Evolutionary conservation across 2,113 vertebrate genomes (phyloP).

Genomic region (Acanthochromis polyacanthus): DNA sequence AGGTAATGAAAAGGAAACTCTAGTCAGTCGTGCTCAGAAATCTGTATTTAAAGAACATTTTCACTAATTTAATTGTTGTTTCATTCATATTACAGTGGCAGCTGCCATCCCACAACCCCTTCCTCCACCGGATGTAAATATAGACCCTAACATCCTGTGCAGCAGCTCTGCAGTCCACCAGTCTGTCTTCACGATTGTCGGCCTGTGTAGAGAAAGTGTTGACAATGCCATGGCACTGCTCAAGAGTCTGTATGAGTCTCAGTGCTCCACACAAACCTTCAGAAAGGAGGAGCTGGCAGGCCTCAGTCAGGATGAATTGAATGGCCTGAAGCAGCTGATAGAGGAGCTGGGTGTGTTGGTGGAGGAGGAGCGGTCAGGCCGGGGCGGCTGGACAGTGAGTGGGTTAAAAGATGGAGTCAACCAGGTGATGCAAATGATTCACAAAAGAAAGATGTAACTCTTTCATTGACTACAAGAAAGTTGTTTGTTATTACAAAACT

Average conservation of each 20-base stretch:
- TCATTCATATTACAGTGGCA: conserved; percentile 1
- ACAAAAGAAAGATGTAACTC: no score
- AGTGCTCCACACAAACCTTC: conserved; percentile 55
- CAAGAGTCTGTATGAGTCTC: conserved; percentile 39
- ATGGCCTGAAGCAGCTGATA: conserved; percentile 20
- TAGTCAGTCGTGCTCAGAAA: neutral
- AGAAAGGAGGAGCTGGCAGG: conserved; percentile 19
- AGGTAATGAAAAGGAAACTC: conserved; percentile 46
- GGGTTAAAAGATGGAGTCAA: conserved; percentile 70
- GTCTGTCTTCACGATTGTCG: conserved; percentile 64
- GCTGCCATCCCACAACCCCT: neutral
- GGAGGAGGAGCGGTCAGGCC: neutral
- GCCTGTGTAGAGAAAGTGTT: conserved; percentile 31
- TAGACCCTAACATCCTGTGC: neutral
- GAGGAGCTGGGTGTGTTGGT: conserved; percentile 50
- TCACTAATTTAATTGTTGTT: no score
- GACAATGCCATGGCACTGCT: conserved; percentile 47
- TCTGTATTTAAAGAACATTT: no score
- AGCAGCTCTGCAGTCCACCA: neutral
- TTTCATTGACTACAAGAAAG: no score
- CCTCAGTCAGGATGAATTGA: conserved; percentile 7
- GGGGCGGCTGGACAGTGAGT: conserved; percentile 17
- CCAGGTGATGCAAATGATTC: conserved; percentile 35
- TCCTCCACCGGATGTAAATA: no score
- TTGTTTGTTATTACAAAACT: no score